Evolutionary conservation across 2,797 vertebrate species (phyloP), one percentile per base, ranked within the genome.

Genomic region (Enteromius fasciolatus): DNA sequence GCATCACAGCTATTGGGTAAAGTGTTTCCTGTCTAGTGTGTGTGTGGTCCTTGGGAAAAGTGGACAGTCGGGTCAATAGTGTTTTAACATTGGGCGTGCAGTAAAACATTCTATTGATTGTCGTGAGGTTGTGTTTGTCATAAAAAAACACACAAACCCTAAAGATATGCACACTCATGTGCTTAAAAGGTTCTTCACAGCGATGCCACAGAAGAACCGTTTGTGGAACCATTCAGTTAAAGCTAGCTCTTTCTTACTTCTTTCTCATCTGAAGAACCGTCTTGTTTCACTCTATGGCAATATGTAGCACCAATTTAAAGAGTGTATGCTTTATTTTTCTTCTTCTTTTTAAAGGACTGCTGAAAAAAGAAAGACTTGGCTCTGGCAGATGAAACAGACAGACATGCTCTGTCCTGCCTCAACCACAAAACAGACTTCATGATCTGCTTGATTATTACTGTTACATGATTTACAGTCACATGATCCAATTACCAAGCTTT

Each of bases 1-100:
- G 86, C 82, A 85, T 83, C 84, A 81, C 73, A 80, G 64, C 90
- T 91, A 84, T 81, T 88, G 88, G 84, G 90, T 90, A 89, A 88
- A 89, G 90, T 87, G 87, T 86, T 94, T 93, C 90, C 89, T 92
- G 64, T 69, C 4, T 23, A 3, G 25, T 70, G 50, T 61, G 63
- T 67, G 33, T 68, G 33, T 80, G 70, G 18, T 25, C 15, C 31
- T 64, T 23, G 54, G 44, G 78, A 63, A 41, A 57, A 57, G 82
- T 70, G 63, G 54, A 66, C 76, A 54, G 5, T 33, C 25, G 20
- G 5, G 28, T 73, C 46, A 73, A 57, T 57, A 31, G 28, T 74
- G 20, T 23, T 74, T 54, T 54, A 74, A 54, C 72, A 15, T 2
- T n/a, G 31, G 5, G 10, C 1, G 36, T 33, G 48, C 46, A n/a